A percentile compares a stretch with the other conserved stretches of the same genome.
phyloP scores from a whole-genome alignment of 2,113 vertebrate species.

The Dasypus novemcinctus region DNA sequence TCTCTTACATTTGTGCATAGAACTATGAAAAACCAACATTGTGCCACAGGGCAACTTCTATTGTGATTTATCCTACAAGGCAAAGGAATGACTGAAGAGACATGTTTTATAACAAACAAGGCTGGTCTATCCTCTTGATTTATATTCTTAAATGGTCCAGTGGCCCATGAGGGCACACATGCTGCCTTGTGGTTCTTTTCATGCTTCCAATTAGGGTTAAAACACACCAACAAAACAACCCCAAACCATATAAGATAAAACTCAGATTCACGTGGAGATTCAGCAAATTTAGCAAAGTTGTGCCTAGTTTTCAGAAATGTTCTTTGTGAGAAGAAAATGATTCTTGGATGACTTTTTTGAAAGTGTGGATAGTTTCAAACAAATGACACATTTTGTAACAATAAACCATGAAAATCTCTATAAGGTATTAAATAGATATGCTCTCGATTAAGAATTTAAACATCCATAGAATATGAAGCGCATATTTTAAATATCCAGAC shows the following conservation, averaged over 20 bases:
- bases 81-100: background rate
- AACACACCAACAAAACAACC: background rate
- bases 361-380: slow-evolving; percentile 14
- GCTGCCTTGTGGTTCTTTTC: background rate
- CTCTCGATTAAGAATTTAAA: slow-evolving; percentile 45
- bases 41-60: background rate
- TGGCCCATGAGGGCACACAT: background rate
- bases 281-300: background rate
- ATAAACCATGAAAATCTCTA: background rate
- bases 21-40: background rate
- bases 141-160: background rate
- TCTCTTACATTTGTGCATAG: background rate
- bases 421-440: fast-evolving
- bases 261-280: background rate
- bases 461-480: background rate
- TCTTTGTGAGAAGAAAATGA: slow-evolving; percentile 40
- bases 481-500: slow-evolving; percentile 34
- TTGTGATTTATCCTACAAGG: background rate
- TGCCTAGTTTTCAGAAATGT: background rate
- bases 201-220: slow-evolving; percentile 7
- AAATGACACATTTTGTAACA: background rate
- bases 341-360: background rate
- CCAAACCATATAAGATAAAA: background rate
- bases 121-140: background rate
- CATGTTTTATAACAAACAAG: background rate